Percentiles rank a stretch among this genome's conserved stretches.
phyloP scores from a whole-genome alignment of 2,888 invertebrate species.

The Drosophila eohydei region DNA sequence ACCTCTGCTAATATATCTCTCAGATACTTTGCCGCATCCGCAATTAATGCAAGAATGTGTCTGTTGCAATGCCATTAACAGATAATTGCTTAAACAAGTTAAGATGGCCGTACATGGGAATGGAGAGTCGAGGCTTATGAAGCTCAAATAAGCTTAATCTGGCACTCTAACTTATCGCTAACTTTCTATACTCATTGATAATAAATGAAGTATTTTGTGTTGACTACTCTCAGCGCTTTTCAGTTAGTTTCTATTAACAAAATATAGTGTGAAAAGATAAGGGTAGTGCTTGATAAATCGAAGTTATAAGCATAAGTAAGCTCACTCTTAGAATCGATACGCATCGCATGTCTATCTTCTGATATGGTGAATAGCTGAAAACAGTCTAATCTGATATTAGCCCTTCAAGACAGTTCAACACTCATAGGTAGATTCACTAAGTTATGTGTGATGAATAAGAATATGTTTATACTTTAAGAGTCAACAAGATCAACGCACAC shows the following conservation, averaged over 20 bases:
- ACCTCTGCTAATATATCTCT: conserved; percentile 40
- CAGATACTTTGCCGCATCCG: conserved; percentile 29
- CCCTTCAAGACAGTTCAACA: neutral
- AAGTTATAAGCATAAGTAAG: neutral
- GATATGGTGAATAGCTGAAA: no score
- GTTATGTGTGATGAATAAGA: no score
- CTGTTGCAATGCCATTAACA: neutral
- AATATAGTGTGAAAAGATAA: neutral
- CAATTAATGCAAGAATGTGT: conserved; percentile 8
- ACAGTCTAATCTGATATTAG: neutral
- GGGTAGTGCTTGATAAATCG: neutral
- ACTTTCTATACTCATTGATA: no score
- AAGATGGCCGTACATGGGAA: neutral
- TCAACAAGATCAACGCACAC: neutral
- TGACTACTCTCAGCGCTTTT: no score
- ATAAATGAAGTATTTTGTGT: no score
- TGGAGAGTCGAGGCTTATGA: neutral
- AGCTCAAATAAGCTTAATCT: no score
- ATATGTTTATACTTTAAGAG: neutral
- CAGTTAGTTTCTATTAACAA: neutral
- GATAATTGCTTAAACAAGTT: neutral
- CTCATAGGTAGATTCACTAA: neutral
- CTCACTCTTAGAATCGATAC: no score
- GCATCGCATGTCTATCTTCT: neutral
- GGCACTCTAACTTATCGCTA: no score